A percentile compares a stretch with the other conserved stretches of the same genome.
phyloP scores from a whole-genome alignment of 1,140 invertebrate species.

The Caenorhabditis latens region DNA sequence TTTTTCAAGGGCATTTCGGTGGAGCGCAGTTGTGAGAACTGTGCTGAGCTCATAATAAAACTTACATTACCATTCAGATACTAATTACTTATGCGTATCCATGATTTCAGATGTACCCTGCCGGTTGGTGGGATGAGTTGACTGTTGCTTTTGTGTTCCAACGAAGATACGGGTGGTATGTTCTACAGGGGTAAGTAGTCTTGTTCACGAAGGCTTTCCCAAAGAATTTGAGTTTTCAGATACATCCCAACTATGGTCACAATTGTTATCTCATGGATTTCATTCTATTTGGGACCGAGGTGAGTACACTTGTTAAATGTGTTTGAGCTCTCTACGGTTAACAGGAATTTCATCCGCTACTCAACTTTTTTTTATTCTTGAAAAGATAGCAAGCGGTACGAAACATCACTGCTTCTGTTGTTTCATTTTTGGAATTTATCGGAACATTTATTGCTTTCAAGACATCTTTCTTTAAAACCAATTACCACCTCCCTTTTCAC shows the following conservation, averaged over 20 bases:
- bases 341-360: conserved; percentile 77
- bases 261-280: conserved; percentile 78
- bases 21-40: too few relatives aligned
- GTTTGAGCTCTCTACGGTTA: conserved; percentile 72
- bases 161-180: conserved; percentile 77
- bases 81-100: background rate
- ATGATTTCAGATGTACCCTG: conserved; percentile 74
- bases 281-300: conserved; percentile 75
- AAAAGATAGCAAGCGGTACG: too few relatives aligned
- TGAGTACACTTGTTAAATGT: conserved; percentile 12
- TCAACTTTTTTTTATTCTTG: conserved; percentile 50
- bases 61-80: background rate
- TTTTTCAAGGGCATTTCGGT: too few relatives aligned
- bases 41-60: too few relatives aligned
- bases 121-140: conserved; percentile 77
- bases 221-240: conserved; percentile 28
- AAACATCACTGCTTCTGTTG: too few relatives aligned
- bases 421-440: too few relatives aligned
- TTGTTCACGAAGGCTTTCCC: background rate
- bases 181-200: conserved; percentile 72
- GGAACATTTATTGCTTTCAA: too few relatives aligned
- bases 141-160: conserved; percentile 75
- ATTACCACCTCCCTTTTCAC: too few relatives aligned
- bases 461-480: too few relatives aligned
- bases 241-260: conserved; percentile 76